A percentile compares a stretch with the other conserved stretches of the same genome.
phyloP scores from a whole-genome alignment of 2,113 vertebrate genomes.

The Upupa epops region DNA sequence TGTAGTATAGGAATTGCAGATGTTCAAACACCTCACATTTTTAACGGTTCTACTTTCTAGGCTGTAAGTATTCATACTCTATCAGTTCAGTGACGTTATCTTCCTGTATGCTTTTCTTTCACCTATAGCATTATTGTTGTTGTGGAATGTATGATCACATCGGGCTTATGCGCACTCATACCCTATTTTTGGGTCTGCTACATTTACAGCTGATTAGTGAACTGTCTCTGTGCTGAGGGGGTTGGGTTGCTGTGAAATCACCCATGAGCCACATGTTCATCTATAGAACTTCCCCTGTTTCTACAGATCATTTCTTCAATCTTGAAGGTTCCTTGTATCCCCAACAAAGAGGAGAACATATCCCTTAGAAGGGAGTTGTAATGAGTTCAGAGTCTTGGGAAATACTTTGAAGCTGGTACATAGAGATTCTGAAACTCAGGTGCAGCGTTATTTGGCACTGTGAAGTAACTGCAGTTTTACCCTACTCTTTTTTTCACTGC shows the following conservation, averaged over 20 bases:
- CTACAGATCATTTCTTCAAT: neutral
- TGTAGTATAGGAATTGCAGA: neutral
- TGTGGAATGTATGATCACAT: neutral
- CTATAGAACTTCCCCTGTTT: neutral
- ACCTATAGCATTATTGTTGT: neutral
- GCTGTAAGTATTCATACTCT: neutral
- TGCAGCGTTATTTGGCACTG: neutral
- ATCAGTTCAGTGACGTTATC: neutral
- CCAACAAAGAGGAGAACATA: neutral
- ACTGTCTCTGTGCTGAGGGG: neutral
- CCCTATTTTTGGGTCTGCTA: neutral
- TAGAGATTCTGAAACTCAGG: neutral
- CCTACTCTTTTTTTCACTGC: too few species aligned
- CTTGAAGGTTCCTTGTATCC: neutral
- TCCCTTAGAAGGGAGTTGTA: neutral
- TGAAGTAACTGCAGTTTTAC: neutral
- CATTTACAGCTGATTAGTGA: neutral
- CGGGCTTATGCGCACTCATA: neutral
- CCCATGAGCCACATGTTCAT: neutral
- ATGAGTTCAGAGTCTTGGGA: neutral
- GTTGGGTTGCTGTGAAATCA: neutral
- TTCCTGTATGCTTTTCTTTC: neutral
- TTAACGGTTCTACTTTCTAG: neutral
- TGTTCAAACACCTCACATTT: neutral
- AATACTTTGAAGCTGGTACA: neutral